phyloP scores from a whole-genome alignment of 2,113 vertebrate genomes.

The Sisor rabdophorus region DNA sequence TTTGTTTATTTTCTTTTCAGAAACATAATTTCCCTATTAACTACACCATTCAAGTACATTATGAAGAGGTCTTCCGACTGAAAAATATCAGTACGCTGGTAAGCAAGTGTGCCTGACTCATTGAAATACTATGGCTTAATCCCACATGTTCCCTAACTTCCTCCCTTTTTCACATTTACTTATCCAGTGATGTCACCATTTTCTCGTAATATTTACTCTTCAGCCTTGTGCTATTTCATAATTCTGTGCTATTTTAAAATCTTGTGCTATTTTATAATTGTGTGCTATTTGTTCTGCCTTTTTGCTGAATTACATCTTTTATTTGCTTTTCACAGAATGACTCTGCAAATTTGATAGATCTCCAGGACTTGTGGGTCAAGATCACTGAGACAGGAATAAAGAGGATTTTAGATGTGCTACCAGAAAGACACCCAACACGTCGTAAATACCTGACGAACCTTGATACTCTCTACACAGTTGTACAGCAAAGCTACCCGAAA shows the following conservation, averaged over 20 bases:
- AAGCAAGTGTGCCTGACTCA: conserved; percentile 45
- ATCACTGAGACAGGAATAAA: conserved; percentile 71
- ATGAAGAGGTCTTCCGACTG: conserved; percentile 66
- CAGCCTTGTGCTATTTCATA: neutral
- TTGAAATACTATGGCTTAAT: neutral
- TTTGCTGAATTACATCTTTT: neutral
- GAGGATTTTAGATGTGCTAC: conserved; percentile 72
- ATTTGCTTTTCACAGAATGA: neutral
- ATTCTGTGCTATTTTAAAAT: neutral
- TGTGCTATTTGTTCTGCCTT: neutral
- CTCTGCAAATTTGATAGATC: conserved; percentile 61
- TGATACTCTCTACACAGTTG: conserved; percentile 63
- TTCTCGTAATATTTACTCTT: neutral
- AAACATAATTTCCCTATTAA: conserved; percentile 73
- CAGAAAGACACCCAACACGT: conserved; percentile 76
- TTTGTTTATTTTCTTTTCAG: conserved; percentile 49
- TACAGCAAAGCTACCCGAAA: conserved; percentile 12
- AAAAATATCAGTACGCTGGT: conserved; percentile 69
- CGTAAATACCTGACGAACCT: conserved; percentile 59
- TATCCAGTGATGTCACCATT: neutral
- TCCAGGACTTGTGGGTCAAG: conserved; percentile 80
- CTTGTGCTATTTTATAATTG: neutral
- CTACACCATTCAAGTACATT: conserved; percentile 67
- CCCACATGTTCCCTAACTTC: conserved; percentile 15
- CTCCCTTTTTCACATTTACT: neutral